Conservation (phyloP, 2,888 invertebrate genomes). For the Diploptera punctata region DNA sequence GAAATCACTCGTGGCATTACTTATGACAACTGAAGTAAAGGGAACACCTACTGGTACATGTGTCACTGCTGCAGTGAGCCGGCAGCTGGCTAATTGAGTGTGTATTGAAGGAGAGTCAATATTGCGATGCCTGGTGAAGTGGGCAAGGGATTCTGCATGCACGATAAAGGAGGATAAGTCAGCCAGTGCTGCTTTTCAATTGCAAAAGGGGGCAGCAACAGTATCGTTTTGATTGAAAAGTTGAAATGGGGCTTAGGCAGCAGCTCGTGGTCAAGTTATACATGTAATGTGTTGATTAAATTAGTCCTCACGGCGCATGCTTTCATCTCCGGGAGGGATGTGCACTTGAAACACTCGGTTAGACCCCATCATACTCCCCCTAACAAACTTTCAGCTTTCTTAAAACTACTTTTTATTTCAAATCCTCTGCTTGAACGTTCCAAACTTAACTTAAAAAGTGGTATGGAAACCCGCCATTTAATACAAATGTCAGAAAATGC, state of each 20-base stretch:
- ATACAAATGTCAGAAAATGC: too few species aligned
- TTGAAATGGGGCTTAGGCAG: conserved; percentile 7
- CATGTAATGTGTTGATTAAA: conserved; percentile 23
- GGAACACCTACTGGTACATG: background rate
- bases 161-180: background rate
- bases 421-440: too few species aligned
- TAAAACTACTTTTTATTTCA: too few species aligned
- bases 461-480: too few species aligned
- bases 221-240: background rate
- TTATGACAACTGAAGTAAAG: too few species aligned
- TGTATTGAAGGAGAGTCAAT: conserved; percentile 16
- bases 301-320: conserved; percentile 2
- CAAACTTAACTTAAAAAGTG: too few species aligned
- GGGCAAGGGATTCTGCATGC: conserved; percentile 11
- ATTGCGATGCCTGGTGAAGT: conserved; percentile 17
- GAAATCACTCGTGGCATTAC: too few species aligned
- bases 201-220: background rate
- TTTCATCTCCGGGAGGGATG: background rate
- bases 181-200: conserved; percentile 7
- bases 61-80: background rate
- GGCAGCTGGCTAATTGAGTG: conserved; percentile 14
- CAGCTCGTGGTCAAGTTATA: conserved; percentile 6
- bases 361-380: background rate
- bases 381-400: conserved; percentile 1
- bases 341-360: background rate